Evolutionary conservation across 2,113 vertebrate genomes (phyloP), one percentile per base, ranked within the genome.

Genomic region (Romanogobio albipinnatus): DNA sequence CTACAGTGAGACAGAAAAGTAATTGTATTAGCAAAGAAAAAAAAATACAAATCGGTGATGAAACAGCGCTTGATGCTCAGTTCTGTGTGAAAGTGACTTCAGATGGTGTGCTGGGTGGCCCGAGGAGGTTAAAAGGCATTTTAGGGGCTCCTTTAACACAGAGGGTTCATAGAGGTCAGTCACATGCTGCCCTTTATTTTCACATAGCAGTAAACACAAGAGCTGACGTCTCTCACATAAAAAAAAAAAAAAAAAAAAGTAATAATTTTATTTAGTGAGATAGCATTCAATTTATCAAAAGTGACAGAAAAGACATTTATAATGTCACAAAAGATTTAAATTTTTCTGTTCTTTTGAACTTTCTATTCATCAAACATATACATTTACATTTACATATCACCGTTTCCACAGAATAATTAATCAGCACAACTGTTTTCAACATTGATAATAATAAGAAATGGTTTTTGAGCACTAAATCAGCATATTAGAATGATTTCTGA

Each of bases 1-100:
- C 98, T 99, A 95, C 58, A 88, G 45, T 2, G n/a, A 58, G 24
- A 87, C 77, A 82, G 13, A 56, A 26, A 58, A 5, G n/a, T 13
- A 8, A 36, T 39, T 56, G 26, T 56, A 62, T 58, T 53, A 64
- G 11, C 22, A 5, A 75, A 70, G 76, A 53, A 33, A 73, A 39
- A 39, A 29, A 61, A n/a, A 7, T 24, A 19, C 19, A 49, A 19
- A 75, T 19, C 73, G 9, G 11, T 24, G 33, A 17, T 51, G 6
- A 71, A 47, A 29, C 51, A 81, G 56, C 13, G 61, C 5, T 29
- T 24, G 15, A 45, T 47, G 33, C 8, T 80, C 45, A 76, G 9
- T 56, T 56, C 22, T 39, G 29, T 58, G 77, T 26, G 61, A 62
- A 80, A 36, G 13, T 24, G 29, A 51, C 11, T 24, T 29, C 83